These are phyloP conservation scores for Drosophila tani DNA, from an alignment of 1,140 invertebrate genomes.

Conservation along the genomic window DNA sequence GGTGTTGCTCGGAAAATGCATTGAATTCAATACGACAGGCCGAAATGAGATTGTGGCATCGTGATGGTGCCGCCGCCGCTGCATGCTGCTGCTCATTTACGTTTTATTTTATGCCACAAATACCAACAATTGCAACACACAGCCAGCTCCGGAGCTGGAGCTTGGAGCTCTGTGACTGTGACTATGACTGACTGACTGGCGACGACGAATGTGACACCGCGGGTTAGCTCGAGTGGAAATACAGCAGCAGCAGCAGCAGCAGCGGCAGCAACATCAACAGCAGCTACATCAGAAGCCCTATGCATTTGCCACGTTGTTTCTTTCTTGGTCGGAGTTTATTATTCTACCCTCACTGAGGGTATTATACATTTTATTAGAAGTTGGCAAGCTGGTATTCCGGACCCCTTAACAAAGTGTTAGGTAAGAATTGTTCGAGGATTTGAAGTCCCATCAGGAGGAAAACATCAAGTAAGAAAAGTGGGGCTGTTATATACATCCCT, in stretches of 20 bases:
- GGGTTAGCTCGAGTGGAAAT: slow-evolving; percentile 76
- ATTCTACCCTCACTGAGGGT: neutral
- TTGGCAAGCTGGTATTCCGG: neutral
- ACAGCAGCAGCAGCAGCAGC: slow-evolving; percentile 47
- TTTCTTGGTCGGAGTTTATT: slow-evolving; percentile 43
- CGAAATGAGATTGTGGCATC: slow-evolving; percentile 61
- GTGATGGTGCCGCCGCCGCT: slow-evolving; percentile 31
- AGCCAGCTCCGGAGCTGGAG: slow-evolving; percentile 23
- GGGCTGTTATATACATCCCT: neutral
- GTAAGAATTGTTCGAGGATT: neutral
- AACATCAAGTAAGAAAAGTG: too few relatives aligned
- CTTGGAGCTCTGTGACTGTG: slow-evolving; percentile 42
- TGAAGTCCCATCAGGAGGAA: too few relatives aligned
- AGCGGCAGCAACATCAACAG: slow-evolving; percentile 29
- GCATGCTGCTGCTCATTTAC: slow-evolving; percentile 64
- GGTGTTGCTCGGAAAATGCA: slow-evolving; percentile 63
- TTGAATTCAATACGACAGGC: slow-evolving; percentile 74
- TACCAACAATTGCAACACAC: slow-evolving; percentile 76
- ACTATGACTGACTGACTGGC: slow-evolving; percentile 52
- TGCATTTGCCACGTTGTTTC: slow-evolving; percentile 40
- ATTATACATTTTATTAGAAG: neutral
- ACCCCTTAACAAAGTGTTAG: neutral
- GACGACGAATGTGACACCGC: slow-evolving; percentile 54
- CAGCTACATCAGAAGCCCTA: slow-evolving; percentile 68
- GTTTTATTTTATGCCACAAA: slow-evolving; percentile 82